Conservation (phyloP, 1,140 invertebrate species). For the Conus betulinus region DNA sequence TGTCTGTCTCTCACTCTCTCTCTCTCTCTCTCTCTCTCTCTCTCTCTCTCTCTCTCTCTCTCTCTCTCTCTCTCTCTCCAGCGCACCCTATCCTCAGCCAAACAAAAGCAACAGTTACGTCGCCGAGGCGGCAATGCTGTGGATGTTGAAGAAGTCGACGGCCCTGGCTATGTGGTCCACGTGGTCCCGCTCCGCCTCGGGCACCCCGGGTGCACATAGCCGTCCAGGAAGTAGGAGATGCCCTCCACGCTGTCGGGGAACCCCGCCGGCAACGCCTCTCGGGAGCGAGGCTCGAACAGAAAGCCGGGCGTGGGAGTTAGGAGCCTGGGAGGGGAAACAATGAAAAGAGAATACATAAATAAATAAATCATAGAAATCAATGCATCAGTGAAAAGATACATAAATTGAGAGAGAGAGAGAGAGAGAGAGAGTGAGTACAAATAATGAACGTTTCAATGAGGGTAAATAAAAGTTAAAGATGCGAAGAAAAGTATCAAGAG, state of each 20-base stretch:
- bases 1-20: too few species aligned
- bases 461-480: background rate
- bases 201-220: constrained; percentile 83
- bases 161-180: constrained; percentile 83
- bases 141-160: constrained; percentile 33
- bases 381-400: background rate
- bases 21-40: too few species aligned
- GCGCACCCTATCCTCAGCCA: too few species aligned
- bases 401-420: background rate
- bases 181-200: constrained; percentile 67
- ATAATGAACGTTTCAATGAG: too few species aligned
- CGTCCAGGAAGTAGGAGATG: constrained; percentile 90
- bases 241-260: constrained; percentile 87
- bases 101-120: too few species aligned
- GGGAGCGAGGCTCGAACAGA: constrained; percentile 84
- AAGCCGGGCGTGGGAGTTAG: constrained; percentile 86
- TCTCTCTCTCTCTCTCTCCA: too few species aligned
- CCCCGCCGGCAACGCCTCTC: constrained; percentile 87
- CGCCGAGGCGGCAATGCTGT: too few species aligned
- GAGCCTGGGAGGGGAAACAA: constrained; percentile 80
- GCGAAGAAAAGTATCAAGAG: background rate
- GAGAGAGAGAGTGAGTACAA: background rate
- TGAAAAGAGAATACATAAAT: too few species aligned
- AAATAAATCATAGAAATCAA: too few species aligned
- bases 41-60: too few species aligned